These are phyloP conservation scores for Caenorhabditis imperialis DNA, from an alignment of 2,888 invertebrate species.

Conservation along the genomic window DNA sequence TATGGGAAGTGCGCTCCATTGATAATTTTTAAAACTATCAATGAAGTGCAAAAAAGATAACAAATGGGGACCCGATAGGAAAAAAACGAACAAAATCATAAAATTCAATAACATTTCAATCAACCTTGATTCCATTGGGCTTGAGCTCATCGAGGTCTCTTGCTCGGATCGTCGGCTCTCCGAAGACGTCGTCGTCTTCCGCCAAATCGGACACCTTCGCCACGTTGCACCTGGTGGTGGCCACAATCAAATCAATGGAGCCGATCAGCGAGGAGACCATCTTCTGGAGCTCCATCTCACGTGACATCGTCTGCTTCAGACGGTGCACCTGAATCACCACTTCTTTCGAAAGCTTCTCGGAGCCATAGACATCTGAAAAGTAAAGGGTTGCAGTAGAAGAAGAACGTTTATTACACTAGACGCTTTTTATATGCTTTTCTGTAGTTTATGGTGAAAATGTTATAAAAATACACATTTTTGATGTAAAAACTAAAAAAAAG, in stretches of 20 bases:
- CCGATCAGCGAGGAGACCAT: slow-evolving; percentile 60
- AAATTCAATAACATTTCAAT: too few species aligned
- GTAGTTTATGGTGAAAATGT: too few species aligned
- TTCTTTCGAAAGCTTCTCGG: slow-evolving; percentile 46
- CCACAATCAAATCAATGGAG: slow-evolving; percentile 63
- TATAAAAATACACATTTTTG: too few species aligned
- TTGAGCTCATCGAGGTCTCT: slow-evolving; percentile 42
- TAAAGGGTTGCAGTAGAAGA: too few species aligned
- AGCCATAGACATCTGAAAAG: slow-evolving; percentile 66
- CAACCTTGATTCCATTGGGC: too few species aligned
- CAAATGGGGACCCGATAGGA: background rate
- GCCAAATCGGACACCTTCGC: slow-evolving; percentile 30
- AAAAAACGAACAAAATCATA: slow-evolving; percentile 20
- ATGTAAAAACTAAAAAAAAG: too few species aligned
- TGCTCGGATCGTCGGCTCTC: slow-evolving; percentile 56
- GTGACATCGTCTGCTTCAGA: slow-evolving; percentile 43
- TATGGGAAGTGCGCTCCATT: too few species aligned
- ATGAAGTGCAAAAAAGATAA: slow-evolving; percentile 9
- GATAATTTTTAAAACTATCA: too few species aligned
- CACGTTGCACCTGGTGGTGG: slow-evolving; percentile 44
- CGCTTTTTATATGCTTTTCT: too few species aligned
- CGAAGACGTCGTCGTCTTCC: slow-evolving; percentile 59
- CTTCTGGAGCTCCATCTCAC: slow-evolving; percentile 64
- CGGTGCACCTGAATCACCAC: slow-evolving; percentile 36
- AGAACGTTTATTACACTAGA: too few species aligned